Evolutionary conservation across 2,888 invertebrate species (phyloP).

Genomic region (Caenorhabditis virilis): DNA sequence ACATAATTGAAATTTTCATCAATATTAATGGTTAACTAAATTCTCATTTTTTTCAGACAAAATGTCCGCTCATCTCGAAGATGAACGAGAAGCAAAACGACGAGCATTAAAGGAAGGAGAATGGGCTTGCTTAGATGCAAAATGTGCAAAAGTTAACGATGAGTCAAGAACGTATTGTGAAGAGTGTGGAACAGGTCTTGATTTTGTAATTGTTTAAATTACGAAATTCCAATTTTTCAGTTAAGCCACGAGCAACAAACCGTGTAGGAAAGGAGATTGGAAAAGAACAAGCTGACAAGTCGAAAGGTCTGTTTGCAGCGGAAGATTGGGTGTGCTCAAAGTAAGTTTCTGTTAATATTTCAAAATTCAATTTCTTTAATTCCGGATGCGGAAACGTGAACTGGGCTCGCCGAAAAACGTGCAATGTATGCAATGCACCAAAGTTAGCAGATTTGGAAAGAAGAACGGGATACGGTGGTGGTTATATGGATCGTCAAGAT

Average conservation of each 20-base stretch:
- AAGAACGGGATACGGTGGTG: constrained; percentile 71
- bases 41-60: constrained; percentile 5
- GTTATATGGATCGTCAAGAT: constrained; percentile 72
- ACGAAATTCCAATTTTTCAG: constrained; percentile 49
- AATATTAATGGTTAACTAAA: background rate
- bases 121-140: constrained; percentile 72
- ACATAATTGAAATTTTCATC: background rate
- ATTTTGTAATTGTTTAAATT: constrained; percentile 1
- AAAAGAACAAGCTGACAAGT: constrained; percentile 93
- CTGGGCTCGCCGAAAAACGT: constrained; percentile 92
- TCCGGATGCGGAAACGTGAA: constrained; percentile 94
- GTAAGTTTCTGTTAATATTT: constrained; percentile 68
- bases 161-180: constrained; percentile 48
- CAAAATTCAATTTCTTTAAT: background rate
- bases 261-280: constrained; percentile 86
- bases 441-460: constrained; percentile 75
- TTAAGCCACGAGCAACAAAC: constrained; percentile 67
- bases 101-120: constrained; percentile 68
- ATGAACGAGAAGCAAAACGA: constrained; percentile 35
- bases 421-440: constrained; percentile 98
- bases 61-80: constrained; percentile 30
- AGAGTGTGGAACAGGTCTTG: constrained; percentile 71
- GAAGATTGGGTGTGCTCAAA: constrained; percentile 99
- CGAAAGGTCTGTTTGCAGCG: constrained; percentile 85
- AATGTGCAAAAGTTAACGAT: constrained; percentile 68